A percentile compares a stretch with the other conserved stretches of the same genome.
Evolutionary conservation across 2,797 vertebrate species (phyloP).

Genomic region (Hybognathus amarus): DNA sequence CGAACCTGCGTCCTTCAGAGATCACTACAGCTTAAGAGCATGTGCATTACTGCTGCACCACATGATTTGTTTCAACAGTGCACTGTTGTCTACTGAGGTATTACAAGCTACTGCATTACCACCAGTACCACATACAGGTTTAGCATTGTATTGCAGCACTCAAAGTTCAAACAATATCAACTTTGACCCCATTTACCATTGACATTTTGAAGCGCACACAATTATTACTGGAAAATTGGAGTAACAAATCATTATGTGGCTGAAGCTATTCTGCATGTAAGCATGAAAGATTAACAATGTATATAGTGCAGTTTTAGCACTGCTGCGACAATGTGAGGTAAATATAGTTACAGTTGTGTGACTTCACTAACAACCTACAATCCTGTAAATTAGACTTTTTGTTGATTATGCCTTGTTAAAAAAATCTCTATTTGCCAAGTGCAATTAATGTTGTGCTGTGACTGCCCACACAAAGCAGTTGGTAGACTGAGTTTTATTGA

Average conservation of each 20-base stretch:
- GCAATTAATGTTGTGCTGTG: slow-evolving; percentile 8
- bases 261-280: slow-evolving; percentile 29
- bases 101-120: not conserved
- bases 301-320: not conserved
- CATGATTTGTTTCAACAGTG: not conserved
- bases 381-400: slow-evolving; percentile 10
- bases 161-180: slow-evolving; percentile 1
- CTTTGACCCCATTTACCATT: slow-evolving; percentile 9
- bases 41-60: not conserved
- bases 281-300: slow-evolving; percentile 31
- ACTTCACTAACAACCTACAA: slow-evolving; percentile 16
- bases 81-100: not conserved
- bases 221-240: not conserved
- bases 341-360: slow-evolving; percentile 25
- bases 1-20: not conserved
- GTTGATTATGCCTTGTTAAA: not conserved
- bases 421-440: slow-evolving; percentile 4
- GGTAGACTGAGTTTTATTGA: slow-evolving; percentile 13
- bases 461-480: slow-evolving; percentile 8
- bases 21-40: not conserved
- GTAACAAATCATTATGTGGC: not conserved
- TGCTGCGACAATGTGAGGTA: not conserved
- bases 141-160: slow-evolving; percentile 11
- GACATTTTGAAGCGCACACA: slow-evolving; percentile 20
- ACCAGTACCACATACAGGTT: not conserved